Conservation (phyloP, 2,113 vertebrate genomes). For the Sylvilagus bachmani region DNA sequence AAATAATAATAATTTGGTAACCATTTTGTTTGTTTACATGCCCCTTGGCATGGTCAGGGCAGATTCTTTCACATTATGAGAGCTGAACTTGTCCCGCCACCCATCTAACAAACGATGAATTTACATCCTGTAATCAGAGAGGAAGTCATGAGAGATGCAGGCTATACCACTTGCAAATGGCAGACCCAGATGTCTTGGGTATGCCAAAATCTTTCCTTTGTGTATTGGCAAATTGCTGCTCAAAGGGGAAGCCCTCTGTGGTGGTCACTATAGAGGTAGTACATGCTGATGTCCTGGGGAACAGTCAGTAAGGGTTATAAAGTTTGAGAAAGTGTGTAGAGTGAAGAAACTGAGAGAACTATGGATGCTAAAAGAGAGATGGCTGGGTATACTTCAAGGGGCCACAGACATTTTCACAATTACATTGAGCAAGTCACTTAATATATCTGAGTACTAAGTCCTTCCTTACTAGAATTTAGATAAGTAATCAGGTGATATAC, state of each 20-base stretch:
- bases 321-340: not conserved
- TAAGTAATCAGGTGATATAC: not conserved
- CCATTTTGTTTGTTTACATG: not conserved
- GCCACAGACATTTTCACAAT: not conserved
- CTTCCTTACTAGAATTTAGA: not conserved
- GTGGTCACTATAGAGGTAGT: not conserved
- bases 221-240: not conserved
- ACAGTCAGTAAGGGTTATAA: not conserved
- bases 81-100: not conserved
- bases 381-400: not conserved
- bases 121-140: not conserved
- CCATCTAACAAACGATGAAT: not conserved
- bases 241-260: not conserved
- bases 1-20: not conserved
- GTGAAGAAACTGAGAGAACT: not conserved
- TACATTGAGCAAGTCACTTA: not conserved
- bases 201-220: not conserved
- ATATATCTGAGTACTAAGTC: not conserved
- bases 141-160: accelerated
- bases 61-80: not conserved
- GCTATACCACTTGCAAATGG: not conserved
- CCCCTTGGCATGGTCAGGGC: not conserved
- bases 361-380: not conserved
- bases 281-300: not conserved
- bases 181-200: not conserved